Evolutionary conservation across 2,888 invertebrate species (phyloP).

Genomic region (Rapana venosa): DNA sequence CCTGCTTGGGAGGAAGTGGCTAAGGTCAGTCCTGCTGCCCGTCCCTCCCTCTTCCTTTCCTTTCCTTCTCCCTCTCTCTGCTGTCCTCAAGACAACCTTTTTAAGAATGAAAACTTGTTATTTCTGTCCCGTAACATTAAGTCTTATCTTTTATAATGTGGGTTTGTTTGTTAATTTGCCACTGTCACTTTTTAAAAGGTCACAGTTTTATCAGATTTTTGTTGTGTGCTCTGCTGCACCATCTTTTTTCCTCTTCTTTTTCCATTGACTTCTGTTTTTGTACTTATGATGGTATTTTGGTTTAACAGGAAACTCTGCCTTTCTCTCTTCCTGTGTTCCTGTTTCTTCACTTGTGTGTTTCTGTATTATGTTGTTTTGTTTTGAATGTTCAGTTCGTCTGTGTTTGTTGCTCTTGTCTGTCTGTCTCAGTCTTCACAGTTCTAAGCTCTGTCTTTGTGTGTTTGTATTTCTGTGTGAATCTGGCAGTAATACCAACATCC

Average conservation of each 20-base stretch:
- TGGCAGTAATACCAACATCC: not conserved
- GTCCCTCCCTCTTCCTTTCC: no score
- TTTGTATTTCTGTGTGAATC: not conserved
- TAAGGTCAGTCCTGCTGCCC: constrained; percentile 41
- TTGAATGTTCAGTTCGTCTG: not conserved
- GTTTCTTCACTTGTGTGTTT: constrained; percentile 11
- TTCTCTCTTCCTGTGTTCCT: not conserved
- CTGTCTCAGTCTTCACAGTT: not conserved
- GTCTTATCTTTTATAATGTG: no score
- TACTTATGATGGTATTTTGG: no score
- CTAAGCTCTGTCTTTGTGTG: not conserved
- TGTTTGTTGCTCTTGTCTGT: not conserved
- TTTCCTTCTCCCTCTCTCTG: no score
- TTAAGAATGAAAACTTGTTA: no score
- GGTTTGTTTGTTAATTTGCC: no score
- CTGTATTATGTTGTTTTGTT: not conserved
- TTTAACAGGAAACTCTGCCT: not conserved
- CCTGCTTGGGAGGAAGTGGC: constrained; percentile 57
- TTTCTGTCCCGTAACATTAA: no score
- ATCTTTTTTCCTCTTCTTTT: not conserved
- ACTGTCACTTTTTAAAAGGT: no score
- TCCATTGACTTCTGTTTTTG: no score
- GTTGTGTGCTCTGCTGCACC: not conserved
- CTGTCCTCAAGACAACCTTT: no score
- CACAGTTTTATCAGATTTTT: no score